Percentiles rank a stretch among this genome's conserved stretches.
Evolutionary conservation across 2,113 vertebrate genomes (phyloP).

Genomic region (Brachyhypopomus gauderio): DNA sequence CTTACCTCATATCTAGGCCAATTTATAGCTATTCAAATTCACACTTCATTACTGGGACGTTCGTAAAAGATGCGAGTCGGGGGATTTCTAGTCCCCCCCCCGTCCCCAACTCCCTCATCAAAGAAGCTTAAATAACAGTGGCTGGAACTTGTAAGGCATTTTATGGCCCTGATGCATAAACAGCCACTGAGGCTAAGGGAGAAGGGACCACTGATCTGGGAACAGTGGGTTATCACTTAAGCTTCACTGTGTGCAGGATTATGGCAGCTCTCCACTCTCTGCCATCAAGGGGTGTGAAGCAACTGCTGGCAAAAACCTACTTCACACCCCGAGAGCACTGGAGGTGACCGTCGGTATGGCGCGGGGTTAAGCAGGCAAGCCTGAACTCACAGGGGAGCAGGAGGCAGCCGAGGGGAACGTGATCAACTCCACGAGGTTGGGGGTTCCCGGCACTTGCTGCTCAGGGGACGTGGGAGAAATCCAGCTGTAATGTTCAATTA

Average conservation of each 20-base stretch:
- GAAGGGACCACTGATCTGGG: slow-evolving; percentile 43
- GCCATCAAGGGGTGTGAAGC: slow-evolving; percentile 20
- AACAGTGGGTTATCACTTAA: slow-evolving; percentile 36
- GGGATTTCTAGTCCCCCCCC: slow-evolving; percentile 11
- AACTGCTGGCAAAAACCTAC: slow-evolving; percentile 29
- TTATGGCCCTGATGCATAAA: slow-evolving; percentile 22
- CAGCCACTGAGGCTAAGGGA: slow-evolving; percentile 23
- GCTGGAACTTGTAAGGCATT: background rate
- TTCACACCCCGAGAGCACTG: slow-evolving; percentile 9
- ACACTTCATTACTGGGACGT: background rate
- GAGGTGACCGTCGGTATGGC: slow-evolving; percentile 15
- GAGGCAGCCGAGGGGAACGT: background rate
- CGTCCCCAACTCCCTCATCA: slow-evolving; percentile 11
- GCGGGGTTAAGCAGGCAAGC: background rate
- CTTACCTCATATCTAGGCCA: background rate
- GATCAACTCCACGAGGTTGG: background rate
- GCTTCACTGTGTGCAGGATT: slow-evolving; percentile 38
- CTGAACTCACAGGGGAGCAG: background rate
- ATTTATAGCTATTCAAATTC: background rate
- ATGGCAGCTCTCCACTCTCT: slow-evolving; percentile 29
- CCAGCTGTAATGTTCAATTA: too few relatives aligned
- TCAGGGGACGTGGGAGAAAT: background rate
- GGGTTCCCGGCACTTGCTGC: background rate
- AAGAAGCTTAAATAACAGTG: slow-evolving; percentile 11
- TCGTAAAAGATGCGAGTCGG: background rate